phyloP scores from a whole-genome alignment of 2,113 vertebrate genomes.

The Atractosteus spatula region DNA sequence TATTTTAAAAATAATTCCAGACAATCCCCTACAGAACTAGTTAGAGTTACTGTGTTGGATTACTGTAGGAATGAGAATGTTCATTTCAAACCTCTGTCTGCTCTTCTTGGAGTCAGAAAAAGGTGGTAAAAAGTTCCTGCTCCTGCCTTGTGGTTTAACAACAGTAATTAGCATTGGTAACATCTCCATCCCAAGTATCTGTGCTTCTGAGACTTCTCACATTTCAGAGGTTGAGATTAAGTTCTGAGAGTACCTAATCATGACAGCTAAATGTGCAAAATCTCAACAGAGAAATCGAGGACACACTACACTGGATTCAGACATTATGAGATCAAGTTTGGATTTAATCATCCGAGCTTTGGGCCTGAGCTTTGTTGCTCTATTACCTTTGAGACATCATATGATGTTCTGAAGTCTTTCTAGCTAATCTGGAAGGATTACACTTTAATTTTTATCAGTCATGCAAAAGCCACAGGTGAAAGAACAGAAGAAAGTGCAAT shows the following conservation, averaged over 20 bases:
- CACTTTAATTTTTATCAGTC: conserved; percentile 3
- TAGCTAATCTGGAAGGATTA: conserved; percentile 5
- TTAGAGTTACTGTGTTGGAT: conserved; percentile 9
- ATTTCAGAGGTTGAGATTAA: conserved; percentile 15
- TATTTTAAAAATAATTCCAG: conserved; percentile 15
- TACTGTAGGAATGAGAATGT: neutral
- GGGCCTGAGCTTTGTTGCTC: conserved; percentile 1
- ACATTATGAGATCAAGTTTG: conserved; percentile 10
- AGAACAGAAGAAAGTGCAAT: conserved; percentile 1
- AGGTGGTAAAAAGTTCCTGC: conserved; percentile 9
- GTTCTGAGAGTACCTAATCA: conserved; percentile 14
- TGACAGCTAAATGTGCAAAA: conserved; percentile 9
- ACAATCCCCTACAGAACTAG: conserved; percentile 2
- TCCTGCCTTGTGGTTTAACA: conserved; percentile 1
- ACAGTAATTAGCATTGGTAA: conserved; percentile 16
- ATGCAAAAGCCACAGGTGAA: conserved; percentile 9
- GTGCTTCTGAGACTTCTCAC: neutral
- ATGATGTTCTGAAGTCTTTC: conserved; percentile 2
- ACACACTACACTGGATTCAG: neutral
- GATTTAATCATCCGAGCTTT: conserved; percentile 1
- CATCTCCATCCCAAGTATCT: conserved; percentile 1
- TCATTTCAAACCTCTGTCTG: neutral
- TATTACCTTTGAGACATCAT: conserved; percentile 3
- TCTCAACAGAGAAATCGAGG: neutral
- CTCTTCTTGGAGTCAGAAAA: neutral